Evolutionary conservation across 2,888 invertebrate genomes (phyloP).

Genomic region (Belgica antarctica): DNA sequence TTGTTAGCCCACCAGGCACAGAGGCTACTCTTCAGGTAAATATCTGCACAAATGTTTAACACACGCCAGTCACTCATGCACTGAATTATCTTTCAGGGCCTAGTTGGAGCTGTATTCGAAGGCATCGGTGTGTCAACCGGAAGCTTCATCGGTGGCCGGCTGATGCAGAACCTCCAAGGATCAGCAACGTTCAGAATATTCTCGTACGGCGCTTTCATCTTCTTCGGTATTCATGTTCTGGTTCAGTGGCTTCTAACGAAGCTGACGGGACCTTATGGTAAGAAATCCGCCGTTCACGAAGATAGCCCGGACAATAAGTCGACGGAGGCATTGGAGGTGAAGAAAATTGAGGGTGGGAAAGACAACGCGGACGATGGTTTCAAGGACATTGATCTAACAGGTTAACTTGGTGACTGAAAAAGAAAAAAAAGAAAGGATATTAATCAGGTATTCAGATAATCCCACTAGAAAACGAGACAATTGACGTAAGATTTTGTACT

Average conservation of each 20-base stretch:
- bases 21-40: constrained; percentile 80
- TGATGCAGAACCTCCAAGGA: constrained; percentile 66
- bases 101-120: constrained; percentile 84
- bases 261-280: constrained; percentile 24
- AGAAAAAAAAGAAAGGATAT: too few relatives aligned
- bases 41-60: constrained; percentile 63
- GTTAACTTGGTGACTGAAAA: not conserved
- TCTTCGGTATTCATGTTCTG: constrained; percentile 60
- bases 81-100: constrained; percentile 70
- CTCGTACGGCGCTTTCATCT: constrained; percentile 66
- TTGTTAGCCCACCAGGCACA: constrained; percentile 77
- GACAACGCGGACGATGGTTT: not conserved
- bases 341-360: not conserved
- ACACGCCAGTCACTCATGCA: constrained; percentile 33
- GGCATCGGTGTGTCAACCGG: constrained; percentile 80
- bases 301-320: not conserved
- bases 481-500: too few relatives aligned
- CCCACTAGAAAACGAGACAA: too few relatives aligned
- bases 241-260: constrained; percentile 53
- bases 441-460: too few relatives aligned
- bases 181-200: constrained; percentile 68
- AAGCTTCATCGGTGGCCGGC: constrained; percentile 72
- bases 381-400: not conserved
- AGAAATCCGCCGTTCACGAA: constrained; percentile 15
- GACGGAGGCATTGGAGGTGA: not conserved